A percentile compares a stretch with the other conserved stretches of the same genome.
phyloP scores from a whole-genome alignment of 2,888 invertebrate genomes.

The Cordylochernes scorpioides region DNA sequence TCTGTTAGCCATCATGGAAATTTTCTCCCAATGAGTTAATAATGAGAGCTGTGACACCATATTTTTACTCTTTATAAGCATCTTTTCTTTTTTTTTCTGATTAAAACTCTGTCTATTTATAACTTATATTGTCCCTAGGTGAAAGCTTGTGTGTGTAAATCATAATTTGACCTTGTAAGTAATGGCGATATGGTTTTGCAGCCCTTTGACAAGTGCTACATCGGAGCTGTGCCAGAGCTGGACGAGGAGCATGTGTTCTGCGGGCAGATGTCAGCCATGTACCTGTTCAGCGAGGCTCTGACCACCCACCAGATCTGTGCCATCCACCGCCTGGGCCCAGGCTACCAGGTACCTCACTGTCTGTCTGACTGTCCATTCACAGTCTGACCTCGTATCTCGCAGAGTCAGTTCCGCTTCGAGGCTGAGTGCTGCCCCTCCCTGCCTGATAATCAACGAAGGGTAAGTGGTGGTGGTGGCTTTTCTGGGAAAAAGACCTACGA shows the following conservation, averaged over 20 bases:
- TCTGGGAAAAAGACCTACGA: too few species aligned
- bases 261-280: constrained; percentile 98
- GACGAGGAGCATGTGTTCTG: constrained; percentile 93
- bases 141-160: too few species aligned
- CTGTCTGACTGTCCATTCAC: neutral
- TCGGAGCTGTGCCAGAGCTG: constrained; percentile 85
- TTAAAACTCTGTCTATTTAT: too few species aligned
- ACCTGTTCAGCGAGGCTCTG: constrained; percentile 88
- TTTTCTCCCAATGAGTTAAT: too few species aligned
- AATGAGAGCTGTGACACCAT: too few species aligned
- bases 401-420: constrained; percentile 99
- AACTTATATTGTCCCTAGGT: too few species aligned
- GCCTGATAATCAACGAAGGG: constrained; percentile 94
- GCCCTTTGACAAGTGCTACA: constrained; percentile 98
- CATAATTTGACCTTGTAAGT: too few species aligned
- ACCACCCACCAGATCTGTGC: constrained; percentile 93
- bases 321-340: constrained; percentile 90
- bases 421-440: constrained; percentile 81
- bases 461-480: constrained; percentile 53
- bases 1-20: too few species aligned
- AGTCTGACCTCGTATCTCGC: constrained; percentile 23
- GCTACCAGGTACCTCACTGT: constrained; percentile 52
- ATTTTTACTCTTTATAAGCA: too few species aligned
- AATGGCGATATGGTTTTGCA: constrained; percentile 25
- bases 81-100: too few species aligned